Evolutionary conservation across 2,888 invertebrate species (phyloP).

Genomic region (Cataglyphis cursor): DNA sequence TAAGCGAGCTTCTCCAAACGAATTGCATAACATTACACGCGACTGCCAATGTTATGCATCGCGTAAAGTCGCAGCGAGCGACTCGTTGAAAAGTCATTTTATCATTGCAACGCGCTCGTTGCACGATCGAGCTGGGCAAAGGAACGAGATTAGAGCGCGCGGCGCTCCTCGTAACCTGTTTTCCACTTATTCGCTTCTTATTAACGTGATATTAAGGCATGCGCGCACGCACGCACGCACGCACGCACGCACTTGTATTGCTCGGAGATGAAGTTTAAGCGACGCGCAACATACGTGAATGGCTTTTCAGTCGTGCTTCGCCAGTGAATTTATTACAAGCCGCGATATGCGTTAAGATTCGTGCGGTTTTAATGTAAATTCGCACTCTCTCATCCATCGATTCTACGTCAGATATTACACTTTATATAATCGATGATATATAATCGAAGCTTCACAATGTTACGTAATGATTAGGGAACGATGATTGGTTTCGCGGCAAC

Average conservation of each 20-base stretch:
- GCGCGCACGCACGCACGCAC: constrained; percentile 12
- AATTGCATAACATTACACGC: constrained; percentile 65
- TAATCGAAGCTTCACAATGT: constrained; percentile 7
- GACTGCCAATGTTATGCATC: constrained; percentile 38
- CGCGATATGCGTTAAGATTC: constrained; percentile 44
- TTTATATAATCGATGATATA: constrained; percentile 16
- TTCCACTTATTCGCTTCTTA: constrained; percentile 57
- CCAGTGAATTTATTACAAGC: constrained; percentile 52
- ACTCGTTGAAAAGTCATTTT: constrained; percentile 59
- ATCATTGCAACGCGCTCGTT: constrained; percentile 37
- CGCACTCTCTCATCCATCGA: background rate
- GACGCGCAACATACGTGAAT: constrained; percentile 40
- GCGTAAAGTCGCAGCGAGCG: constrained; percentile 37
- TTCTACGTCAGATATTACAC: constrained; percentile 16
- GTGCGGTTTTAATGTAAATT: constrained; percentile 32
- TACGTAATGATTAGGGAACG: constrained; percentile 11
- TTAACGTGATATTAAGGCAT: constrained; percentile 57
- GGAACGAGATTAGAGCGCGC: constrained; percentile 54
- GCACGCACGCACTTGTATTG: constrained; percentile 19
- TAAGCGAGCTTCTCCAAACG: constrained; percentile 55
- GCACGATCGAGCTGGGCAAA: constrained; percentile 39
- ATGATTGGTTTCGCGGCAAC: background rate
- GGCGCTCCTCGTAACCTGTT: constrained; percentile 44
- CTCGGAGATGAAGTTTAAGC: constrained; percentile 43
- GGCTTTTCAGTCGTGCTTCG: constrained; percentile 34